Evolutionary conservation across 2,888 invertebrate genomes (phyloP), one percentile per base, ranked within the genome.

Genomic region (Ichneumoninae sp.): DNA sequence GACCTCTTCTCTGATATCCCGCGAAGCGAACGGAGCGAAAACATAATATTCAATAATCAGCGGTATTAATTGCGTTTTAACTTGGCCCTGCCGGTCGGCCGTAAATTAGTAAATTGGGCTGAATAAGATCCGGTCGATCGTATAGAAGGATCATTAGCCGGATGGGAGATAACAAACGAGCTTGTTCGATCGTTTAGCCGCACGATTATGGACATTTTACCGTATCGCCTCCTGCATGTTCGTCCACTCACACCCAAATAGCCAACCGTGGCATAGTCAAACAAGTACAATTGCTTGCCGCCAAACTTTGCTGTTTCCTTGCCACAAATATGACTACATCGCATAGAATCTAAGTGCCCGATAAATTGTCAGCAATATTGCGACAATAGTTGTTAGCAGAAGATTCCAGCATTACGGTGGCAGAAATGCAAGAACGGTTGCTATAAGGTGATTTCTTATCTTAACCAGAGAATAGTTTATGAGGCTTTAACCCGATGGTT

Each of bases 41-140:
- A 69, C 68, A 68, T 66, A 54, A 77, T 69, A 77, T 77, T 26
- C 33, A 44, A 60, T 69, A 77, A 77, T 22, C 13, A 77, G 60
- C 60, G 44, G 68, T 69, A 57, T 26, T 77, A 77, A 77, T 60
- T 69, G 68, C 44, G 57, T 77, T 69, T 47, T 44, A 69, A 57
- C 57, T 77, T 69, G 26, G 62, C 62, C 44, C 30, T 68, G 44
- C 19, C 30, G 19, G 30, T 54, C 44, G 6, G 47, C 26, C 57
- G 8, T 60, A 69, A 68, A 77, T 69, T 77, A 52, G 57, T 16
- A 33, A 54, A 44, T 52, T 52, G n/a, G 68, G 8, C 66, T 13
- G 62, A 30, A 26, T 66, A 68, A 57, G 54, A 74, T 74, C 22
- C n/a, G 47, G 13, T 0, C 30, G 33, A 33, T 62, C 6, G 30